Conservation (phyloP, 2,888 invertebrate genomes). For the Limnephilus marmoratus region DNA sequence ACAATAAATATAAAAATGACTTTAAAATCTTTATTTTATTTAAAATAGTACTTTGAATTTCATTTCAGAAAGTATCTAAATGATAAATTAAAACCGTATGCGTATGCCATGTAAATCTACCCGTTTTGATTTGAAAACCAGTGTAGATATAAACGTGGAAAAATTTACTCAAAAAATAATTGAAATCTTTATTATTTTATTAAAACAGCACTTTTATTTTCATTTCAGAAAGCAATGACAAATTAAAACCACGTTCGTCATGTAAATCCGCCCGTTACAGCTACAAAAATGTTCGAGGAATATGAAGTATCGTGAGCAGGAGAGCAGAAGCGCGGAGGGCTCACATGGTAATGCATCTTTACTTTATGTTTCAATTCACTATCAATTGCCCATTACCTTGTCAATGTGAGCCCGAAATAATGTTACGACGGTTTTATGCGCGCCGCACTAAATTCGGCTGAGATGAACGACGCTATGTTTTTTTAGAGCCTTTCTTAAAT, state of each 20-base stretch:
- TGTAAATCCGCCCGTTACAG: not conserved
- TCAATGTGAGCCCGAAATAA: conserved; percentile 65
- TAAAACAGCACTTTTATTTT: not conserved
- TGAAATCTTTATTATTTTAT: too few relatives aligned
- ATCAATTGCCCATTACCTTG: conserved; percentile 66
- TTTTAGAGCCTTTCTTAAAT: conserved; percentile 62
- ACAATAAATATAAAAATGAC: too few relatives aligned
- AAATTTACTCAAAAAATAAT: too few relatives aligned
- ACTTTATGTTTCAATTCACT: conserved; percentile 66
- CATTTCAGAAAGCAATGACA: not conserved
- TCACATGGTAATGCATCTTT: conserved; percentile 65
- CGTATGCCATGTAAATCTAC: too few relatives aligned
- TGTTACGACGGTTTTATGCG: conserved; percentile 64
- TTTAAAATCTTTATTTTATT: too few relatives aligned
- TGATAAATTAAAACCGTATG: not conserved
- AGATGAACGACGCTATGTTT: conserved; percentile 53
- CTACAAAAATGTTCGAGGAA: not conserved
- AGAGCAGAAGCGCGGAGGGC: conserved; percentile 27
- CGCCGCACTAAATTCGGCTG: conserved; percentile 58
- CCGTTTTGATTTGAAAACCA: too few relatives aligned
- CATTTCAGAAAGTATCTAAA: not conserved
- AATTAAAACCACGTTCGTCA: not conserved
- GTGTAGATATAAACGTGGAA: too few relatives aligned
- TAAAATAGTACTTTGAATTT: not conserved
- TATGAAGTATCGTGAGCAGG: not conserved